phyloP scores from a whole-genome alignment of 2,888 invertebrate species.

The Synanthedon tipuliformis region DNA sequence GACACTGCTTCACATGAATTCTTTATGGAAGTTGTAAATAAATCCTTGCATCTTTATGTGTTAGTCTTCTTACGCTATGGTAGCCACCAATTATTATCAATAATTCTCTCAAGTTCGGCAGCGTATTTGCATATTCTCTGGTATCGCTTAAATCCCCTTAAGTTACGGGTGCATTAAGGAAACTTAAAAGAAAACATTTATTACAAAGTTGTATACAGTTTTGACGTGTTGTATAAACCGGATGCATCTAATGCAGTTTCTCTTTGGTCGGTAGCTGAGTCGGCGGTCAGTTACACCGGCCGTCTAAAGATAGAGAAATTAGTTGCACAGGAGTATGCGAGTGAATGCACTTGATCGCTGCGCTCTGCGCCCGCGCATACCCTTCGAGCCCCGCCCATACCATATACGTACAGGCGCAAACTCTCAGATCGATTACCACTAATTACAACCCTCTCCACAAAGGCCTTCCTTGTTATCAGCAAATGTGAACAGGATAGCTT shows the following conservation, averaged over 20 bases:
- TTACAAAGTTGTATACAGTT: slow-evolving; percentile 5
- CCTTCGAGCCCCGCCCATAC: slow-evolving; percentile 35
- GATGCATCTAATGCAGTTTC: slow-evolving; percentile 65
- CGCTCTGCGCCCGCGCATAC: slow-evolving; percentile 10
- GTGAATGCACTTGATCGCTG: slow-evolving; percentile 43
- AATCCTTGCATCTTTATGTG: too few species aligned
- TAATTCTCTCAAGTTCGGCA: too few species aligned
- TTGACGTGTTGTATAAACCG: slow-evolving; percentile 53
- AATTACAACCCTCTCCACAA: slow-evolving; percentile 44
- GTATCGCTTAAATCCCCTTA: too few species aligned
- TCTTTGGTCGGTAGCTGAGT: slow-evolving; percentile 44
- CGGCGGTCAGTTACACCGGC: slow-evolving; percentile 58
- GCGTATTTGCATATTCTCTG: too few species aligned
- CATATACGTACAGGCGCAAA: slow-evolving; percentile 53
- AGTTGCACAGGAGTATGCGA: slow-evolving; percentile 48
- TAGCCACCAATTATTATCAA: too few species aligned
- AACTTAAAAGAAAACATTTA: too few species aligned
- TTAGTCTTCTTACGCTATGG: too few species aligned
- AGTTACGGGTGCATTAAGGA: too few species aligned
- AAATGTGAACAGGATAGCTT: neutral
- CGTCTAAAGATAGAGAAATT: slow-evolving; percentile 69
- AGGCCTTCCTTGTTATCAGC: neutral
- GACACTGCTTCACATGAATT: too few species aligned
- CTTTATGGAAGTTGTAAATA: too few species aligned
- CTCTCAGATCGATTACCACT: slow-evolving; percentile 63